Evolutionary conservation across 2,113 vertebrate genomes (phyloP), one percentile per base, ranked within the genome.

Genomic region (Catharus bicknelli): DNA sequence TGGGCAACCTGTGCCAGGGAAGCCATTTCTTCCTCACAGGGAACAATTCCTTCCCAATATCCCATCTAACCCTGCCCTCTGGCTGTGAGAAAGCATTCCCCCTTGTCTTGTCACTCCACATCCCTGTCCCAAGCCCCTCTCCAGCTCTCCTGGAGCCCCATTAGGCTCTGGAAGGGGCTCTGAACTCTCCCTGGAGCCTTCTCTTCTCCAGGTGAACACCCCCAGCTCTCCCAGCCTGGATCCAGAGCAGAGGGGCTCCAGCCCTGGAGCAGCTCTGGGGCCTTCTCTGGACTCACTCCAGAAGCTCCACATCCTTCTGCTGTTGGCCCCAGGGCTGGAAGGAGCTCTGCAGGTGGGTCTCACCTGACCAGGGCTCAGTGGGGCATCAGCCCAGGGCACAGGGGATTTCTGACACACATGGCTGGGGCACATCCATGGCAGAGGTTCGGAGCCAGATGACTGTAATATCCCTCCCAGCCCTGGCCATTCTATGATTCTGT

Each of bases 211-310:
- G 13, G 11, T 43, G 36, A 50, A 0, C 11, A 8, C 3, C 5
- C 16, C 6, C 14, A 57, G 17, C 11, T 73, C 26, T 64, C 14
- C 38, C 50, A 50, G 66, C 20, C 75, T 22, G 30, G 29, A 17
- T 72, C 13, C 17, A 79, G 16, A 25, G 34, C 64, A 78, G 42
- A 79, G 34, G 11, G 20, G 20, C 58, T 64, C 30, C 21, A 43
- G 50, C 30, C 16, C 34, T 57, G 2, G 40, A 64, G 21, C 14
- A 57, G 12, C 11, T 50, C 50, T 0, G 0, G 6, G 16, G 20
- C 15, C 22, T 86, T 34, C 45, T 77, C 40, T 53, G 27, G 27
- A 45, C 38, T 38, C 0, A 0, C 7, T 77, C 27, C 48, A 47
- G 27, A 16, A 78, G 48, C 34, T n/a, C 40, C 74, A 62, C 0